Percentiles rank a stretch among this genome's conserved stretches.
Conservation (phyloP, 2,797 vertebrate genomes). For the Myotis myotis region DNA sequence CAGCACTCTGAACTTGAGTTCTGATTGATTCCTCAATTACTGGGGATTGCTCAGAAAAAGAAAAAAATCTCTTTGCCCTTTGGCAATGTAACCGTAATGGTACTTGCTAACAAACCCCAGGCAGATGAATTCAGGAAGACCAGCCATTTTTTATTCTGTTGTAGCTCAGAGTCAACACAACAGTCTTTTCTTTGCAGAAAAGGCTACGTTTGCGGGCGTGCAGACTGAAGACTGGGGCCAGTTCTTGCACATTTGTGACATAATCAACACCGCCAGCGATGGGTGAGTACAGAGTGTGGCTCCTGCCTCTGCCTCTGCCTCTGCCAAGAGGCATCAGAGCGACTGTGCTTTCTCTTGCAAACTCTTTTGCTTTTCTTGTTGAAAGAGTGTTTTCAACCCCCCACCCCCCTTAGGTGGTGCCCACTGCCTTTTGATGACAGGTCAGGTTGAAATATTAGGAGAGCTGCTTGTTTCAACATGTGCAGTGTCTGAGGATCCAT, state of each 20-base stretch:
- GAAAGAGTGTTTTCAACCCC: not conserved
- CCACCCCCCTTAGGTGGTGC: not conserved
- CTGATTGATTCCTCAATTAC: constrained; percentile 59
- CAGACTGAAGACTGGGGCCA: constrained; percentile 87
- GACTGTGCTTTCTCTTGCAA: not conserved
- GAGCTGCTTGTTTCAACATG: not conserved
- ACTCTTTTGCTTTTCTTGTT: not conserved
- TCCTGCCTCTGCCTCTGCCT: not conserved
- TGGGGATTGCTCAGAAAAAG: not conserved
- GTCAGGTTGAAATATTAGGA: not conserved
- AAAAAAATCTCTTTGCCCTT: constrained; percentile 12
- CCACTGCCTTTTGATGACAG: not conserved
- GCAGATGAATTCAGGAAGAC: constrained; percentile 46
- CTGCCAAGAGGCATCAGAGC: not conserved
- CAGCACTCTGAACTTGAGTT: constrained; percentile 7
- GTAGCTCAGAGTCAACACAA: constrained; percentile 18
- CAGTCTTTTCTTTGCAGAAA: constrained; percentile 80
- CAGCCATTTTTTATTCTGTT: constrained; percentile 3
- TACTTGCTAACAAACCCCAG: not conserved
- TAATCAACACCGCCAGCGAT: constrained; percentile 83
- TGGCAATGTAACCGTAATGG: not conserved
- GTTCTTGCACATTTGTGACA: constrained; percentile 87
- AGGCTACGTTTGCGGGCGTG: constrained; percentile 81
- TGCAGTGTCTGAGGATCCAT: not conserved
- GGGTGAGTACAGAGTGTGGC: constrained; percentile 80